These are phyloP conservation scores for Vanessa tameamea DNA, from an alignment of 1,140 invertebrate species.

Conservation along the genomic window DNA sequence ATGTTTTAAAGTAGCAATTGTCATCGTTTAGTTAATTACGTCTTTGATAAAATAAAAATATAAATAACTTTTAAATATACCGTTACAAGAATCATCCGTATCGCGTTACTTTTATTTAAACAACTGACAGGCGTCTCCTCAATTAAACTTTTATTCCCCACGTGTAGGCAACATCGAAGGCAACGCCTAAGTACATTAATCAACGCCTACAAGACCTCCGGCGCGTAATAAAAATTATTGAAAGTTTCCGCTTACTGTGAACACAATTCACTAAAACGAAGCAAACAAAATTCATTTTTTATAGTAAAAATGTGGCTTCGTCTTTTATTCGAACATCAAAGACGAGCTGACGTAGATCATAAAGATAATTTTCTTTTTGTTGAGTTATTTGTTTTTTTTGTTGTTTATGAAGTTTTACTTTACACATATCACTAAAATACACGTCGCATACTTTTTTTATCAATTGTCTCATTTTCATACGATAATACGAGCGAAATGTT, in stretches of 20 bases:
- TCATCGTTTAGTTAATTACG: too few relatives aligned
- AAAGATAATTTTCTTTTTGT: too few relatives aligned
- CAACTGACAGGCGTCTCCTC: constrained; percentile 27
- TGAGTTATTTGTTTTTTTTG: too few relatives aligned
- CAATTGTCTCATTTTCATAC: too few relatives aligned
- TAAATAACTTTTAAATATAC: too few relatives aligned
- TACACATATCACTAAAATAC: too few relatives aligned
- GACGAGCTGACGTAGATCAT: background rate
- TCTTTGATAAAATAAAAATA: too few relatives aligned
- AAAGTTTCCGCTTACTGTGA: constrained; percentile 31
- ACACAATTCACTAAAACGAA: constrained; percentile 20
- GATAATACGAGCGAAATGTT: too few relatives aligned
- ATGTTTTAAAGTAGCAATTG: too few relatives aligned
- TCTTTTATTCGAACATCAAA: background rate
- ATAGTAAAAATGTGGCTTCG: background rate
- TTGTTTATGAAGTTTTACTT: too few relatives aligned
- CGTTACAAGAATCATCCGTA: background rate
- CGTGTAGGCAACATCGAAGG: constrained; percentile 26
- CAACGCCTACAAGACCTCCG: constrained; percentile 41
- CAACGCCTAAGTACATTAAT: constrained; percentile 36
- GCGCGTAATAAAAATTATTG: constrained; percentile 44
- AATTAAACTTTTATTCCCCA: constrained; percentile 33
- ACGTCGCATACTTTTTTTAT: too few relatives aligned
- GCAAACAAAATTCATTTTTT: background rate
- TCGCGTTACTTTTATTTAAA: constrained; percentile 12